These are phyloP conservation scores for Speoplatyrhinus poulsoni DNA, from an alignment of 2,113 vertebrate genomes.

Conservation along the genomic window DNA sequence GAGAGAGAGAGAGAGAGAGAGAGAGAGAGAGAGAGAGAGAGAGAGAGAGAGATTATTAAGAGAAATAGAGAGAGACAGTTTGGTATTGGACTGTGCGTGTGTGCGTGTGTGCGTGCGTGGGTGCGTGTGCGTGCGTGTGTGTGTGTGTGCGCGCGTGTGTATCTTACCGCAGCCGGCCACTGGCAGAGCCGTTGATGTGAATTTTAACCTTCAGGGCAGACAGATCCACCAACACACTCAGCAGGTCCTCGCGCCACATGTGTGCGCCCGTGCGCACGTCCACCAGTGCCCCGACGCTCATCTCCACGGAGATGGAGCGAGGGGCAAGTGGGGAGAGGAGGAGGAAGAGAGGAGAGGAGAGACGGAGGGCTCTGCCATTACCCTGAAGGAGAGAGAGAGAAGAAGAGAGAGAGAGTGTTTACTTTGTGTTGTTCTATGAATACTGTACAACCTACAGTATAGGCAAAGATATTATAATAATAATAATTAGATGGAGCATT, in stretches of 20 bases:
- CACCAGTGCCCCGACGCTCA: conserved; percentile 76
- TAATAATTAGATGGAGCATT: too few relatives aligned
- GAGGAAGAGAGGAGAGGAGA: conserved; percentile 68
- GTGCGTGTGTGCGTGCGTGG: not conserved
- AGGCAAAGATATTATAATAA: too few relatives aligned
- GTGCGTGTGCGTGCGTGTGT: not conserved
- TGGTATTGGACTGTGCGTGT: not conserved
- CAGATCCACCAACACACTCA: conserved; percentile 84
- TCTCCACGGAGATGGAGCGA: conserved; percentile 66
- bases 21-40: not conserved
- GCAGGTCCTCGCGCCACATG: conserved; percentile 81
- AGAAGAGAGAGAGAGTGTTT: not conserved
- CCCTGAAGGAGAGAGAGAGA: conserved; percentile 76
- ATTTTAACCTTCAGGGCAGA: conserved; percentile 81
- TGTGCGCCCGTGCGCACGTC: conserved; percentile 70
- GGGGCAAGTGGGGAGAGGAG: conserved; percentile 81
- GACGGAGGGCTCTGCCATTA: conserved; percentile 77
- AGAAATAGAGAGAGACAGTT: not conserved
- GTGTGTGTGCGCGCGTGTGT: not conserved
- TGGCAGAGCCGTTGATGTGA: conserved; percentile 78
- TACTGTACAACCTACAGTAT: too few relatives aligned
- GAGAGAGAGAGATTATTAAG: not conserved
- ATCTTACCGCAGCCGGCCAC: conserved; percentile 78
- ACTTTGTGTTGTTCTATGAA: too few relatives aligned
- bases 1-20: conserved; percentile 9